Evolutionary conservation across 2,113 vertebrate species (phyloP).

Genomic region (Elaphurus davidianus): DNA sequence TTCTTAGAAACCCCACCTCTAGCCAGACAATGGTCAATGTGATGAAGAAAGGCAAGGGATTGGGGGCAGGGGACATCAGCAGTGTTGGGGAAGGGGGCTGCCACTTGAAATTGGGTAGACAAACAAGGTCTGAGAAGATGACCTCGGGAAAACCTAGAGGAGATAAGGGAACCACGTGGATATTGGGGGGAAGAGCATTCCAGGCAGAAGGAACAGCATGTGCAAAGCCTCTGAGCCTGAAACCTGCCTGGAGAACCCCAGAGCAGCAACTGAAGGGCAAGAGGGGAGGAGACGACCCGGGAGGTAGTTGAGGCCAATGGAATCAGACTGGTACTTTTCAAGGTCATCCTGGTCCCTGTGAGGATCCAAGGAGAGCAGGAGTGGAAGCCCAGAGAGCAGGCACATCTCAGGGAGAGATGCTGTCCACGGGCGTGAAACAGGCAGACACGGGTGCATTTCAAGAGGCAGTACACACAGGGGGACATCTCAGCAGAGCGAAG

Average conservation of each 20-base stretch:
- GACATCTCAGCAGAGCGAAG: neutral
- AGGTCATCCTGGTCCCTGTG: neutral
- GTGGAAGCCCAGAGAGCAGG: neutral
- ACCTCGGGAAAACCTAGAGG: neutral
- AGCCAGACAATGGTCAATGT: fast-evolving
- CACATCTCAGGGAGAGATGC: neutral
- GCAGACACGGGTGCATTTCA: fast-evolving
- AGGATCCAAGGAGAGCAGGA: neutral
- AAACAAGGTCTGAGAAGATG: neutral
- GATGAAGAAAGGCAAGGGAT: neutral
- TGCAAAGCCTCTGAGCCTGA: neutral
- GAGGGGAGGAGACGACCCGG: fast-evolving
- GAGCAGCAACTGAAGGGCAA: fast-evolving
- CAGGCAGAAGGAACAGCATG: neutral
- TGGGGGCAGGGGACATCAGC: fast-evolving
- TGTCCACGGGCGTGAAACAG: neutral
- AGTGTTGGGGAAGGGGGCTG: neutral
- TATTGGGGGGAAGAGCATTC: neutral
- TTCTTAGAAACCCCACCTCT: neutral
- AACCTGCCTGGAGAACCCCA: neutral
- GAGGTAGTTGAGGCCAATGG: neutral
- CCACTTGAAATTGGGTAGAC: neutral
- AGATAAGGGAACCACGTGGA: fast-evolving
- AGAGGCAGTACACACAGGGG: fast-evolving
- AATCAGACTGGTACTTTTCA: neutral